Conservation (phyloP, 2,797 vertebrate genomes). For the Acanthornis magna region DNA sequence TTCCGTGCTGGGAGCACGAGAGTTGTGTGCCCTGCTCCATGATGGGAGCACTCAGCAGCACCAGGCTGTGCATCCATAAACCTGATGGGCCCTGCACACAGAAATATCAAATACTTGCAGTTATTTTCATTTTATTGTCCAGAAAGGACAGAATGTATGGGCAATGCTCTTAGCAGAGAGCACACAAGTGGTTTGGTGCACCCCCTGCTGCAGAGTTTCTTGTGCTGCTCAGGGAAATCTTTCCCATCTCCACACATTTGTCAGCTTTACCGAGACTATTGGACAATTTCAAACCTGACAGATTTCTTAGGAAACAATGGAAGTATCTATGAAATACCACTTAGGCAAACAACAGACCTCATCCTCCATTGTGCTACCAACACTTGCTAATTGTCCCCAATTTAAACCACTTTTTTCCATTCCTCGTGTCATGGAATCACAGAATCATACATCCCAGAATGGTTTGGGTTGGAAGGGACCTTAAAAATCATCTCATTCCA, state of each 20-base stretch:
- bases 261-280: background rate
- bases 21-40: background rate
- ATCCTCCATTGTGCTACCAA: background rate
- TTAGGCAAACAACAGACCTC: background rate
- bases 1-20: background rate
- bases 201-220: background rate
- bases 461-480: rapidly evolving
- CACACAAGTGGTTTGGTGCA: background rate
- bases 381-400: background rate
- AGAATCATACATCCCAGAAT: background rate
- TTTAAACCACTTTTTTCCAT: background rate
- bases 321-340: background rate
- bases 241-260: background rate
- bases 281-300: background rate
- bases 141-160: background rate
- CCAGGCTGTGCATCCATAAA: background rate
- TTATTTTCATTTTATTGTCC: background rate
- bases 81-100: background rate
- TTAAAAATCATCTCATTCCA: rapidly evolving
- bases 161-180: background rate
- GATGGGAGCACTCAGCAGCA: background rate
- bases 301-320: background rate
- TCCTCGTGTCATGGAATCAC: background rate
- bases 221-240: background rate
- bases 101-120: background rate